phyloP scores from a whole-genome alignment of 2,888 invertebrate species.

The Brachynemurus nebulosus region DNA sequence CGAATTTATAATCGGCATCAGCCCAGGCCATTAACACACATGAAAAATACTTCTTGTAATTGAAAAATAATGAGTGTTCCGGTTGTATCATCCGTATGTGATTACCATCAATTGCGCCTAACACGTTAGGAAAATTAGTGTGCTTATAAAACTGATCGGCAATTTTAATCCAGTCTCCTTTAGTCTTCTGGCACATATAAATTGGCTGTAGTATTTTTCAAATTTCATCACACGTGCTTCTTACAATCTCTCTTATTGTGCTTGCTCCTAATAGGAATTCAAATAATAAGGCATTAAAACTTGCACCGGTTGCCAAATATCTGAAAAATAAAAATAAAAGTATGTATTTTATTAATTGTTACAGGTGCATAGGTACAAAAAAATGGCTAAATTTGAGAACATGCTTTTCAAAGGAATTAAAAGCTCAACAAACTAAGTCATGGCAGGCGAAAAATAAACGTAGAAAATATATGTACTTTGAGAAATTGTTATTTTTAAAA shows the following conservation, averaged over 20 bases:
- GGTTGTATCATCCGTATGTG: slow-evolving; percentile 21
- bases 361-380: slow-evolving; percentile 17
- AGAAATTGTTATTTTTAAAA: slow-evolving; percentile 15
- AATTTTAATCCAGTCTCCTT: slow-evolving; percentile 21
- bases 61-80: slow-evolving; percentile 19
- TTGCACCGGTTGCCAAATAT: slow-evolving; percentile 21
- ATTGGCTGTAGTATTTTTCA: slow-evolving; percentile 18
- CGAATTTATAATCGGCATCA: slow-evolving; percentile 18
- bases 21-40: slow-evolving; percentile 16
- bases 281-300: slow-evolving; percentile 21
- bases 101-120: slow-evolving; percentile 23
- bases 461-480: slow-evolving; percentile 19
- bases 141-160: slow-evolving; percentile 20
- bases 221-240: slow-evolving; percentile 20
- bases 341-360: slow-evolving; percentile 9
- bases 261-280: slow-evolving; percentile 20
- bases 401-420: slow-evolving; percentile 18
- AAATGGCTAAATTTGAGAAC: slow-evolving; percentile 15
- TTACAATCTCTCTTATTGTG: slow-evolving; percentile 21
- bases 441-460: slow-evolving; percentile 18
- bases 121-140: slow-evolving; percentile 24
- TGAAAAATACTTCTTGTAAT: slow-evolving; percentile 21
- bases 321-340: slow-evolving; percentile 18
- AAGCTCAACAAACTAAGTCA: slow-evolving; percentile 18
- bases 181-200: slow-evolving; percentile 12